Evolutionary conservation across 1,140 invertebrate species (phyloP).

Genomic region (Cepaea nemoralis): DNA sequence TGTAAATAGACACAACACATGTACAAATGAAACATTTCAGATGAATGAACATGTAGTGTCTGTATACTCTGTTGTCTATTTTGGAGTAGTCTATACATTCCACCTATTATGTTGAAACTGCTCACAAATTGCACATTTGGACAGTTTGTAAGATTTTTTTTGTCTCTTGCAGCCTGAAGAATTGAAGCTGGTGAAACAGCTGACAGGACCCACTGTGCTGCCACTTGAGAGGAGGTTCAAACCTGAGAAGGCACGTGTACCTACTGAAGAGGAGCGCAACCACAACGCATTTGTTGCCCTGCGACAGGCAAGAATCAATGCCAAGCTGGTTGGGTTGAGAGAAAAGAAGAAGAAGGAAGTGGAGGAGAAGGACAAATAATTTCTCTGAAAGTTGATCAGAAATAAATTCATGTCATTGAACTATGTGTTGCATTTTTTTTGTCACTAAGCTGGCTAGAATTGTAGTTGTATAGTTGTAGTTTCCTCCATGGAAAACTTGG

Average conservation of each 20-base stretch:
- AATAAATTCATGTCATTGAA: not conserved
- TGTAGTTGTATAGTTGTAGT: no score
- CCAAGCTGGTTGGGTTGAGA: constrained; percentile 89
- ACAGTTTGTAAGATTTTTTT: no score
- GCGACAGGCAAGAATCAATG: constrained; percentile 87
- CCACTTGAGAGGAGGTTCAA: constrained; percentile 77
- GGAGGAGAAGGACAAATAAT: constrained; percentile 81
- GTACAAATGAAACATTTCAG: no score
- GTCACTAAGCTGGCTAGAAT: no score
- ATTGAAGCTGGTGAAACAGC: constrained; percentile 91
- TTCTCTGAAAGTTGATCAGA: not conserved
- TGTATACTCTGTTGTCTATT: no score
- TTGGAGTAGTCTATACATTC: no score
- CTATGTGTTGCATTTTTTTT: no score
- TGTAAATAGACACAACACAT: no score
- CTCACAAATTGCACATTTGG: no score
- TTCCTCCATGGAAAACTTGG: no score
- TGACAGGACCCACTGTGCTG: constrained; percentile 83
- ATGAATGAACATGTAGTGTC: no score
- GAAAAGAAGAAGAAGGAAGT: constrained; percentile 95
- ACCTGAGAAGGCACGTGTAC: constrained; percentile 84
- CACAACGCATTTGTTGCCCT: constrained; percentile 90
- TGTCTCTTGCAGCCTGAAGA: constrained; percentile 82
- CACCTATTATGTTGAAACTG: no score
- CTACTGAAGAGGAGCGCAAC: constrained; percentile 92